These are phyloP conservation scores for Prostheceraeus crozeri DNA, from an alignment of 2,888 invertebrate genomes.

Conservation along the genomic window DNA sequence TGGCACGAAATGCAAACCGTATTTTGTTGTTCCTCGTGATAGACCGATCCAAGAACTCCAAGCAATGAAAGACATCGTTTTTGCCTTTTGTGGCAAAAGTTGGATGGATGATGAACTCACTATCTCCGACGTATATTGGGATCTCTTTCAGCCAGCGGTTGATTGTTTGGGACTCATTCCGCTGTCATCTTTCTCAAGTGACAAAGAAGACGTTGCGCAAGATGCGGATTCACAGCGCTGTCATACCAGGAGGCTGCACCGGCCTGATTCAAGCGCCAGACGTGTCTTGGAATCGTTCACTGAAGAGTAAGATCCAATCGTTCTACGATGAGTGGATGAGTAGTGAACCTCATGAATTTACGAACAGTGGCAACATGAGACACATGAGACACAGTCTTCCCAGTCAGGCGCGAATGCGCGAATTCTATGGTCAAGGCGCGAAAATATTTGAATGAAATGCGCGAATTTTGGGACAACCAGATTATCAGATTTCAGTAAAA, in stretches of 20 bases:
- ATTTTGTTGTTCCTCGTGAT: constrained; percentile 40
- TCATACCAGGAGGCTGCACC: constrained; percentile 43
- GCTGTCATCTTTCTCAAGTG: constrained; percentile 38
- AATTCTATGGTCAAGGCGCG: too few relatives aligned
- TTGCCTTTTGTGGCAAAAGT: constrained; percentile 18
- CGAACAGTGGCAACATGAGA: too few relatives aligned
- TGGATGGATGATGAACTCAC: constrained; percentile 44
- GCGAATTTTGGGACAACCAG: too few relatives aligned
- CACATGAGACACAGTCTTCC: too few relatives aligned
- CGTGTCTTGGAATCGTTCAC: constrained; percentile 41
- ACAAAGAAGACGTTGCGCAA: constrained; percentile 39
- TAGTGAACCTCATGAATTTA: too few relatives aligned
- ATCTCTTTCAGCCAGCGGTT: constrained; percentile 40
- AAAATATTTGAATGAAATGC: too few relatives aligned
- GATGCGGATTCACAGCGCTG: constrained; percentile 35
- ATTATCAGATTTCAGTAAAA: too few relatives aligned
- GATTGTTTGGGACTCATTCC: constrained; percentile 42
- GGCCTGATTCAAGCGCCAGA: constrained; percentile 41
- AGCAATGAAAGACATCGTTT: constrained; percentile 26
- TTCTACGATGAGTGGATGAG: constrained; percentile 36
- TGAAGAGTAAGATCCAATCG: constrained; percentile 34
- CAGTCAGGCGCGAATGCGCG: too few relatives aligned
- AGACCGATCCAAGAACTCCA: constrained; percentile 34
- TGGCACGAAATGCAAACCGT: constrained; percentile 40
- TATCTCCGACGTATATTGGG: too few relatives aligned